Percentiles rank a stretch among this genome's conserved stretches.
phyloP scores from a whole-genome alignment of 2,113 vertebrate genomes.

The Hystrix cristata region DNA sequence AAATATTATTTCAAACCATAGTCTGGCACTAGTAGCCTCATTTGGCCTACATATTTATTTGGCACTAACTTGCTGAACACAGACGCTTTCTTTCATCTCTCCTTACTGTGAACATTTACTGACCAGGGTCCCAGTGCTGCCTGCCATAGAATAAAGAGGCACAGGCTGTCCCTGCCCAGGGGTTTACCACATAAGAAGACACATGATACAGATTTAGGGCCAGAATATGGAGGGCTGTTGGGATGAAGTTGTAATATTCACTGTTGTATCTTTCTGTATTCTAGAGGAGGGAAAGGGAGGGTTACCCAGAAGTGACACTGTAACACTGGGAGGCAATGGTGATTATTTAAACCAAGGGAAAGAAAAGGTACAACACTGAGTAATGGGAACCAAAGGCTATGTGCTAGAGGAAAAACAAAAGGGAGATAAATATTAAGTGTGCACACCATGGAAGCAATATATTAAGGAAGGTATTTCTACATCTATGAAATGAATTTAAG shows the following conservation, averaged over 20 bases:
- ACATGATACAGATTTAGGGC: slow-evolving; percentile 10
- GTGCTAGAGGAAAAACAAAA: slow-evolving; percentile 39
- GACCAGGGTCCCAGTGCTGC: background rate
- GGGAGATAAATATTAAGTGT: background rate
- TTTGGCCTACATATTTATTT: slow-evolving; percentile 68
- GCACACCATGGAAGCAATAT: background rate
- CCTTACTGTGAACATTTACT: slow-evolving; percentile 52
- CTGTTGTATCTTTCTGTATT: background rate
- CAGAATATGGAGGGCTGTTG: background rate
- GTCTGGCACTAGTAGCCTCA: slow-evolving; percentile 38
- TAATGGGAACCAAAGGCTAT: background rate
- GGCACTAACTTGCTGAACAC: slow-evolving; percentile 64
- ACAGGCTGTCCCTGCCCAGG: background rate
- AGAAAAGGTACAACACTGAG: slow-evolving; percentile 1
- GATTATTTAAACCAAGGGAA: slow-evolving; percentile 41
- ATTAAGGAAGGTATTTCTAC: slow-evolving; percentile 34
- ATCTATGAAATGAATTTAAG: background rate
- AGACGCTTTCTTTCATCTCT: slow-evolving; percentile 70
- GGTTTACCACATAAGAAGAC: background rate
- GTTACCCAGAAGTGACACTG: background rate
- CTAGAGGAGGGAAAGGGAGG: background rate
- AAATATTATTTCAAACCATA: slow-evolving; percentile 66
- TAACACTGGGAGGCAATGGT: background rate
- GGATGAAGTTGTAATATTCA: background rate
- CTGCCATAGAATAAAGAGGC: slow-evolving; percentile 30